A percentile compares a stretch with the other conserved stretches of the same genome.
phyloP scores from a whole-genome alignment of 1,140 invertebrate genomes.

The Drosophila saltans region DNA sequence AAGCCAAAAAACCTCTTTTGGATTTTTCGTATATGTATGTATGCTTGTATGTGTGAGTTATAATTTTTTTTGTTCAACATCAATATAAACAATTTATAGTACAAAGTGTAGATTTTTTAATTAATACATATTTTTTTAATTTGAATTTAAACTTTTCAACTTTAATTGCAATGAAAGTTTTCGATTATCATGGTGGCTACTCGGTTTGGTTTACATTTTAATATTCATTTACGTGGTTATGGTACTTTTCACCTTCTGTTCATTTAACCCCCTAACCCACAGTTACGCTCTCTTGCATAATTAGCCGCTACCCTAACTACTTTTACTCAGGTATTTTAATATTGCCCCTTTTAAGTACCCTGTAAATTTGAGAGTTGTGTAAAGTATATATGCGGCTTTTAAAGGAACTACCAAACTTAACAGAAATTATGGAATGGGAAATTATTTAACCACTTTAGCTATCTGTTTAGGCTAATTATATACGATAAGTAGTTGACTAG shows the following conservation, averaged over 20 bases:
- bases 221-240: conserved; percentile 1
- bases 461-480: too few species aligned
- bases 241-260: conserved; percentile 9
- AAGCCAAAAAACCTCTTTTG: neutral
- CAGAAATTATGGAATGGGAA: too few species aligned
- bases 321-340: neutral
- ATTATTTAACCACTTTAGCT: too few species aligned
- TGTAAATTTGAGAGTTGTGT: neutral
- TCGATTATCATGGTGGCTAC: neutral
- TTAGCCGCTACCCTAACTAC: conserved; percentile 9
- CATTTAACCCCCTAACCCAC: conserved; percentile 4
- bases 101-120: conserved; percentile 1
- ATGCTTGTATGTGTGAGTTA: neutral
- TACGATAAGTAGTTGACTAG: too few species aligned
- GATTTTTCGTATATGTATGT: neutral
- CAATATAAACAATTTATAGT: conserved; percentile 2
- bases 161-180: conserved; percentile 1
- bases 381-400: neutral
- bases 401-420: too few species aligned
- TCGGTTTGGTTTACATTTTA: neutral
- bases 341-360: neutral
- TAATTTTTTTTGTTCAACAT: neutral
- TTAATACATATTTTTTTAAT: conserved; percentile 5
- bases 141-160: neutral
- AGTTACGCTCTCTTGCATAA: conserved; percentile 15